Evolutionary conservation across 1,140 invertebrate genomes (phyloP).

Genomic region (Zaprionus kolodkinae): DNA sequence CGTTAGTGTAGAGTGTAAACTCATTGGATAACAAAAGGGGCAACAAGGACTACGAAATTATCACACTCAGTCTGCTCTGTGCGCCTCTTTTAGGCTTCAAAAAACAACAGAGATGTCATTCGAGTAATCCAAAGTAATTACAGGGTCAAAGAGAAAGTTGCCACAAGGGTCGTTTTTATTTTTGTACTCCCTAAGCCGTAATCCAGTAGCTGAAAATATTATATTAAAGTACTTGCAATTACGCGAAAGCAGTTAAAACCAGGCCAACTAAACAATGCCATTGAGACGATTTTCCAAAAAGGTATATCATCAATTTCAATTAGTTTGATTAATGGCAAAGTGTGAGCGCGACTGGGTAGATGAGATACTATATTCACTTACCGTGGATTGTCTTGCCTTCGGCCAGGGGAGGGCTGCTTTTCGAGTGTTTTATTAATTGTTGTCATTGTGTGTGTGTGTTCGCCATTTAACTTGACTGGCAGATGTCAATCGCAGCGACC

Average conservation of each 20-base stretch:
- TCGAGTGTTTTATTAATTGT: constrained; percentile 63
- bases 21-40: background rate
- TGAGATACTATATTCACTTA: constrained; percentile 48
- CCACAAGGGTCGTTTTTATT: constrained; percentile 11
- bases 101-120: constrained; percentile 54
- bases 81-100: constrained; percentile 26
- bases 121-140: constrained; percentile 74
- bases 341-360: constrained; percentile 46
- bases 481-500: constrained; percentile 14
- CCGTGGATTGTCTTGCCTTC: background rate
- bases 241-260: constrained; percentile 51
- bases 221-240: constrained; percentile 20
- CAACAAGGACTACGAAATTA: background rate
- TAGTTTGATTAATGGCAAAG: constrained; percentile 77
- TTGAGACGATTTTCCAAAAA: constrained; percentile 19
- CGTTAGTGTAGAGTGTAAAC: background rate
- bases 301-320: constrained; percentile 77
- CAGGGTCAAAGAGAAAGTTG: constrained; percentile 39
- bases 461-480: constrained; percentile 47
- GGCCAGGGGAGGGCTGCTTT: background rate
- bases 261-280: constrained; percentile 30
- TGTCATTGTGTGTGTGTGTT: constrained; percentile 56
- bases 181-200: background rate
- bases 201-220: constrained; percentile 21
- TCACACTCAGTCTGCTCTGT: background rate